Conservation (phyloP, 1,140 invertebrate genomes). For the Hylaeus volcanicus region DNA sequence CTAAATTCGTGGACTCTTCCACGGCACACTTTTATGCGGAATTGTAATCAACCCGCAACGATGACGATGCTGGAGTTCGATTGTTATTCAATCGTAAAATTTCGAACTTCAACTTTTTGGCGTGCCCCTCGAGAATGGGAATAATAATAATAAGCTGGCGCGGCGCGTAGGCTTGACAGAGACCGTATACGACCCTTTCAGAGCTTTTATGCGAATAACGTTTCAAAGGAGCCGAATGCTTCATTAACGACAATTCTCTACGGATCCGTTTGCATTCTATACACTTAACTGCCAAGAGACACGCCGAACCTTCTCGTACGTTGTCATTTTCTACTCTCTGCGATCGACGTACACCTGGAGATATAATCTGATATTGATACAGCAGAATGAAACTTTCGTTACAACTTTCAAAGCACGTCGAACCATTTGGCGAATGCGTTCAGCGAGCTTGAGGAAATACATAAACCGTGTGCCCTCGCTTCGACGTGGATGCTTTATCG, state of each 20-base stretch:
- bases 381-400: no score
- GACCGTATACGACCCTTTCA: neutral
- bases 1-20: neutral
- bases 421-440: neutral
- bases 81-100: slow-evolving; percentile 62
- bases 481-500: neutral
- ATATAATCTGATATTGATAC: no score
- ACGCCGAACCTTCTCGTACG: neutral
- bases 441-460: neutral
- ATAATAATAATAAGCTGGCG: slow-evolving; percentile 3
- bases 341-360: no score
- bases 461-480: neutral
- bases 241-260: slow-evolving; percentile 15
- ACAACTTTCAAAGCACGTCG: no score
- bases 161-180: neutral
- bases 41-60: neutral
- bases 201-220: slow-evolving; percentile 9
- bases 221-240: slow-evolving; percentile 2
- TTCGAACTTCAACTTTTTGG: slow-evolving; percentile 18
- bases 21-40: neutral
- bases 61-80: neutral
- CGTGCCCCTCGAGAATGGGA: slow-evolving; percentile 21
- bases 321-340: neutral
- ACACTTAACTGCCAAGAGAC: neutral
- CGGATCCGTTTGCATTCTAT: neutral